Conservation (phyloP, 2,113 vertebrate genomes). For the Genyomyrus donnyi region DNA sequence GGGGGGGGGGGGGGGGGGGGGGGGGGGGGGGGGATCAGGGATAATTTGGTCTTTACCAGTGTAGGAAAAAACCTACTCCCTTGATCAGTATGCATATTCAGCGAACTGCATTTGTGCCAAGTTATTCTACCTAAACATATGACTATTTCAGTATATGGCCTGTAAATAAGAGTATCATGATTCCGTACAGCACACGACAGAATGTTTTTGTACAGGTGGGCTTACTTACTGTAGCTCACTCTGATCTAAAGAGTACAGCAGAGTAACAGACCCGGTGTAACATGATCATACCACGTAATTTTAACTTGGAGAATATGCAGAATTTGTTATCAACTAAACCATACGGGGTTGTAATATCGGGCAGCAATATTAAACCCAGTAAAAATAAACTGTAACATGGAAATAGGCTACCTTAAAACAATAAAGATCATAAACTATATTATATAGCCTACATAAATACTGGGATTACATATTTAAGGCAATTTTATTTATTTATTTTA, state of each 20-base stretch:
- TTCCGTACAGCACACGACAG: not conserved
- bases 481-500: not conserved
- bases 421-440: not conserved
- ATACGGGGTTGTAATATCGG: not conserved
- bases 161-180: not conserved
- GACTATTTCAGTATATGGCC: not conserved
- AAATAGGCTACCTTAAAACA: not conserved
- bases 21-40: not conserved
- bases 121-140: not conserved
- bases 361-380: not conserved
- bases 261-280: not conserved
- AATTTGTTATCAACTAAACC: not conserved
- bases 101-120: not conserved
- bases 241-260: not conserved
- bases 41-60: not conserved
- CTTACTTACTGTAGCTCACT: not conserved
- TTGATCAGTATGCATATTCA: not conserved
- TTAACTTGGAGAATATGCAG: not conserved
- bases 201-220: not conserved
- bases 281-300: not conserved
- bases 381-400: not conserved
- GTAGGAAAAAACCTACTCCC: not conserved
- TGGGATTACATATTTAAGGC: not conserved
- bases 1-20: not conserved
- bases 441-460: not conserved